These are phyloP conservation scores for Speoplatyrhinus poulsoni DNA, from an alignment of 2,113 vertebrate species.

Conservation along the genomic window DNA sequence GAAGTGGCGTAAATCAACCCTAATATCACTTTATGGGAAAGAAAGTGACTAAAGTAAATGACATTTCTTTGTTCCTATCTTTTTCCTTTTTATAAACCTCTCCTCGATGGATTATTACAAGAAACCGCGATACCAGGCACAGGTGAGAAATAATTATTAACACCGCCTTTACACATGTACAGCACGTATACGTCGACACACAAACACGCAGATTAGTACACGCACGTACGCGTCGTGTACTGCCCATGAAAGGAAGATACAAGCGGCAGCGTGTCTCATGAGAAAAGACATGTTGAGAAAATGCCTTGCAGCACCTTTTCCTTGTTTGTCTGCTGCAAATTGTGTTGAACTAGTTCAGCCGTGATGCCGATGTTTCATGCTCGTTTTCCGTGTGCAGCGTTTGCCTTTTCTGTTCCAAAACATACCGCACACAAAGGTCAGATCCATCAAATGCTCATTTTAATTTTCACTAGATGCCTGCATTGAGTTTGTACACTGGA, in stretches of 20 bases:
- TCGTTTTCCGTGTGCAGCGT: background rate
- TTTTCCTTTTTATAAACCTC: constrained; percentile 42
- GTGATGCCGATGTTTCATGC: background rate
- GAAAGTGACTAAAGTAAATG: constrained; percentile 49
- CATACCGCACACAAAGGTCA: constrained; percentile 16
- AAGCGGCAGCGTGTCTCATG: constrained; percentile 1
- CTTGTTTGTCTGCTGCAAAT: constrained; percentile 28
- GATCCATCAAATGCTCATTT: constrained; percentile 45
- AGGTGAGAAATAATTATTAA: constrained; percentile 82
- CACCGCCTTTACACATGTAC: constrained; percentile 16
- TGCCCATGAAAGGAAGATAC: background rate
- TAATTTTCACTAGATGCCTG: constrained; percentile 37
- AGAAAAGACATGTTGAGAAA: background rate
- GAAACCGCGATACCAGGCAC: constrained; percentile 98
- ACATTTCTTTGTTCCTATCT: constrained; percentile 26
- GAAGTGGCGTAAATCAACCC: constrained; percentile 48
- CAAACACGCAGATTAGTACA: background rate
- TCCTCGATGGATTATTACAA: constrained; percentile 63
- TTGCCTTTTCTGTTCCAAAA: background rate
- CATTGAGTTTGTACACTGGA: constrained; percentile 50
- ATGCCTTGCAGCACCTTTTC: constrained; percentile 14
- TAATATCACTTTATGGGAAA: constrained; percentile 41
- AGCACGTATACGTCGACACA: constrained; percentile 12
- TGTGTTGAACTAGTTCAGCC: constrained; percentile 8
- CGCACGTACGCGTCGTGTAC: background rate